phyloP scores from a whole-genome alignment of 2,797 vertebrate genomes.

The Adelosebastes latens region DNA sequence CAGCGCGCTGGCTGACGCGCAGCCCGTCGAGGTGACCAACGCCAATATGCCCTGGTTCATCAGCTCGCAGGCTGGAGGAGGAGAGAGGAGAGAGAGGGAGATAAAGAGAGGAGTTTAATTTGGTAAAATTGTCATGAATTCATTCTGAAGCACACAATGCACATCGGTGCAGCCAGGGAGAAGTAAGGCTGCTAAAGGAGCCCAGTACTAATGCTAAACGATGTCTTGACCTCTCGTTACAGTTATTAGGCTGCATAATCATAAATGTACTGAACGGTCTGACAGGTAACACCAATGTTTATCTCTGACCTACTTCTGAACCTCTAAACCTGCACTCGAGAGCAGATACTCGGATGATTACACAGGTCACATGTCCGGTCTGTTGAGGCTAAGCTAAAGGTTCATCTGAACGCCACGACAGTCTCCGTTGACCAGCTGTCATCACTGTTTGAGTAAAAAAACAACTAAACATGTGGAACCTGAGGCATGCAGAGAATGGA shows the following conservation, averaged over 20 bases:
- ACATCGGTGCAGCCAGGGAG: not conserved
- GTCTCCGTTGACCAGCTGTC: no score
- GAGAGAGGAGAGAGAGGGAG: not conserved
- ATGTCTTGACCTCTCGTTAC: not conserved
- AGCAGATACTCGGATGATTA: not conserved
- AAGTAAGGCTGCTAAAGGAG: not conserved
- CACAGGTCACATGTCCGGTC: not conserved
- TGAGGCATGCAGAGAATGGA: not conserved
- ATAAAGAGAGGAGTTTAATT: not conserved
- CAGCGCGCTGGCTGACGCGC: slow-evolving; percentile 93
- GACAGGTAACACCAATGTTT: not conserved
- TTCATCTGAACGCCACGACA: not conserved
- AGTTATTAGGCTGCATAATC: not conserved
- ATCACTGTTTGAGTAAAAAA: not conserved
- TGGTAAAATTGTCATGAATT: no score
- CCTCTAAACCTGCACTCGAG: not conserved
- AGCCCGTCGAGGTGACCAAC: slow-evolving; percentile 95
- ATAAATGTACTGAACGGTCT: slow-evolving; percentile 9
- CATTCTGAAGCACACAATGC: not conserved
- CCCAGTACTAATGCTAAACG: not conserved
- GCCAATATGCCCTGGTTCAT: slow-evolving; percentile 98
- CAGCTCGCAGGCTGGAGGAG: slow-evolving; percentile 91
- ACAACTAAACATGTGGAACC: not conserved
- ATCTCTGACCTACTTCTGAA: slow-evolving; percentile 19
- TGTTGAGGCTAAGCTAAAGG: not conserved